Evolutionary conservation across 2,888 invertebrate species (phyloP), one percentile per base, ranked within the genome.

Genomic region (Leucophora obtusa): DNA sequence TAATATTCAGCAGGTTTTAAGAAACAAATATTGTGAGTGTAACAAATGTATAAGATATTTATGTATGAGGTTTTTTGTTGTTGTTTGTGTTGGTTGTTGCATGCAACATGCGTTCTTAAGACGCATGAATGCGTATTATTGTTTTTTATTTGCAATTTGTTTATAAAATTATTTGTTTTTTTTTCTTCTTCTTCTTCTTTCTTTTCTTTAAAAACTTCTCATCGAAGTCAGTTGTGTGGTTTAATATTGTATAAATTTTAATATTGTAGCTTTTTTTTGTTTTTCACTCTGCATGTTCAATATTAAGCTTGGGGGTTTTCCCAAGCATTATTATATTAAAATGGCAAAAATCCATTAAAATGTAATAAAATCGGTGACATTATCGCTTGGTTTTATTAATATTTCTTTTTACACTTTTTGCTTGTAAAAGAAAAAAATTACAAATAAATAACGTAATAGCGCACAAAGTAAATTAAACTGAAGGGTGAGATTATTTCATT

Each of bases 121-220:
- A 76, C 72, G 80, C 72, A 73, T 76, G 80, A 72, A 65, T 76
- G 76, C 76, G 68, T 80, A 71, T 71, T 66, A 71, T 72, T 72
- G 62, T 38, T 50, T 72, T 18, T 56, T 50, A 53, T 51, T 15
- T 47, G 28, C 24, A 43, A 60, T 60, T 66, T 60, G 33, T 28
- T 73, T 62, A 33, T 28, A 50, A 38, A 66, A 56, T n/a, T 54
- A 15, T 69, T 69, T 68, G 14, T 10, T 66, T 62, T 68, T 69
- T 10, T 70, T 68, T 69, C 6, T 70, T 54, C 35, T 53, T 54
- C 7, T 66, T 7, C 17, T 35, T 69, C 43, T 51, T 58, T 15
- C 38, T 54, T 68, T 79, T 63, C 35, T 66, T 65, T 66, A 14
- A 33, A 71, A 24, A 33, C 18, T 51, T 50, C 24, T 11, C 54